These are phyloP conservation scores for Gymnocypris eckloni DNA, from an alignment of 2,797 vertebrate species.

Conservation along the genomic window DNA sequence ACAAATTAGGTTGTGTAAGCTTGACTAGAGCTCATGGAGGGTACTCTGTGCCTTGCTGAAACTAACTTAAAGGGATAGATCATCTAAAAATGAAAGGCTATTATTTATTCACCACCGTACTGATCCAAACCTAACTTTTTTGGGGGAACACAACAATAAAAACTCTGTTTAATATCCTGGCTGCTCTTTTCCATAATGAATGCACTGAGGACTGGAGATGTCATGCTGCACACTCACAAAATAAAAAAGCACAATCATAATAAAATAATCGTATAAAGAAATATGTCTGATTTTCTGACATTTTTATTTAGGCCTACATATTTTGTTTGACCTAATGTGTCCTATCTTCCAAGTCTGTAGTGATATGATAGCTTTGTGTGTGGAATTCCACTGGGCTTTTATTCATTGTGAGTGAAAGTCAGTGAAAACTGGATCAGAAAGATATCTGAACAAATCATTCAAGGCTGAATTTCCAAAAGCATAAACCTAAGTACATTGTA, in stretches of 20 bases:
- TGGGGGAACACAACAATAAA: background rate
- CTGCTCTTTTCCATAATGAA: background rate
- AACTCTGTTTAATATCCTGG: background rate
- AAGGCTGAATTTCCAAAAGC: background rate
- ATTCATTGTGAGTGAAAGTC: slow-evolving; percentile 5
- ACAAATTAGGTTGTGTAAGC: background rate
- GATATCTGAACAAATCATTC: slow-evolving; percentile 15
- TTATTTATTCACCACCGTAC: background rate
- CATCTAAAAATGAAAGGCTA: background rate
- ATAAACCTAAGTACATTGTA: background rate
- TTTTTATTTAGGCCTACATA: background rate
- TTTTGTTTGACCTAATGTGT: background rate
- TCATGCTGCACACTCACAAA: background rate
- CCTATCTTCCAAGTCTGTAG: background rate
- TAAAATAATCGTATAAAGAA: background rate
- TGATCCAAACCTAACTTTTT: background rate
- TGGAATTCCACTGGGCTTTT: background rate
- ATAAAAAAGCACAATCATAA: background rate
- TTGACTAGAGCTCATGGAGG: background rate
- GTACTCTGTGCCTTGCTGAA: background rate
- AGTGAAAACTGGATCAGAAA: background rate
- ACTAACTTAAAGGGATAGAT: background rate
- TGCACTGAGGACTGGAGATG: background rate
- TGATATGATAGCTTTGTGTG: background rate
- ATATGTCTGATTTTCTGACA: background rate